Conservation (phyloP, 2,113 vertebrate species). For the Salvelinus sp. region DNA sequence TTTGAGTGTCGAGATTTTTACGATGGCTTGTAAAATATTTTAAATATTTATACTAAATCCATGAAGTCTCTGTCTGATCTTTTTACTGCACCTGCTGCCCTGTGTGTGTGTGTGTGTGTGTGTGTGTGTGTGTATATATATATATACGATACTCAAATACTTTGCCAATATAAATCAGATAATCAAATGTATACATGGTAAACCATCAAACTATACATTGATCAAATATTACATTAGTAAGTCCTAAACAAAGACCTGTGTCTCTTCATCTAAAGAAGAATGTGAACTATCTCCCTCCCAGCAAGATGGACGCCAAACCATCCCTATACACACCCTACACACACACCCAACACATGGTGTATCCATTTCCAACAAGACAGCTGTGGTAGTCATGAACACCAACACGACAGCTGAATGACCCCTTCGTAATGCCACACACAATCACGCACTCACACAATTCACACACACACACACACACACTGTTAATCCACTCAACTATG, state of each 20-base stretch:
- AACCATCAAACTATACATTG: no score
- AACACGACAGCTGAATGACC: conserved; percentile 67
- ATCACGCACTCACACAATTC: conserved; percentile 33
- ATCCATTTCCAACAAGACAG: conserved; percentile 55
- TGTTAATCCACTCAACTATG: conserved; percentile 65
- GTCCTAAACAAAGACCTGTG: no score
- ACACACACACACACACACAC: conserved; percentile 41
- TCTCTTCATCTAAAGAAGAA: no score
- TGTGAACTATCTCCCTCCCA: no score
- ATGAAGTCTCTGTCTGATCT: conserved; percentile 55
- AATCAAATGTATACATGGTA: no score
- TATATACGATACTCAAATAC: neutral
- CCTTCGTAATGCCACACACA: conserved; percentile 24
- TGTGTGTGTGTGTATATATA: conserved; percentile 7
- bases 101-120: conserved; percentile 12
- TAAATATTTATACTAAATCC: conserved; percentile 75
- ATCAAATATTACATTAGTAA: no score
- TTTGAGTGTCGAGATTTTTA: conserved; percentile 76
- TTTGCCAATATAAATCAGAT: neutral
- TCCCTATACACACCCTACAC: no score
- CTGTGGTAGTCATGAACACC: conserved; percentile 49
- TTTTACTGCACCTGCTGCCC: conserved; percentile 34
- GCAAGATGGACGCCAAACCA: no score
- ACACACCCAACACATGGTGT: conserved; percentile 2
- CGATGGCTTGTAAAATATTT: conserved; percentile 76